These are phyloP conservation scores for Spinus pinus DNA, from an alignment of 2,797 vertebrate genomes.

Conservation along the genomic window DNA sequence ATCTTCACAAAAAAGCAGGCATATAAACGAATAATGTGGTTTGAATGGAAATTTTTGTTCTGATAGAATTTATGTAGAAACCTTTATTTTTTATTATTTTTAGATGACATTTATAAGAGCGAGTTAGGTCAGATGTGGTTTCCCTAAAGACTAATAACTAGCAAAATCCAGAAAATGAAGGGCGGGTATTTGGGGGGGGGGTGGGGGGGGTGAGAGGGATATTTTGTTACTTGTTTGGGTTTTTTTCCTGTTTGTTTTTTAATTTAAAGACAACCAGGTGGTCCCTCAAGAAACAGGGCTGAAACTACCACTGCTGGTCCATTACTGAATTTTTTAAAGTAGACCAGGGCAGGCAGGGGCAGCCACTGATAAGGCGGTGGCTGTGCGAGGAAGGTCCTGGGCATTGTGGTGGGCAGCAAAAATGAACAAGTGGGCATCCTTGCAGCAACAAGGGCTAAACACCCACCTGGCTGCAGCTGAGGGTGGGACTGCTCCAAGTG, in stretches of 20 bases:
- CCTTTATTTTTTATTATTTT: background rate
- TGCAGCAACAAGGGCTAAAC: background rate
- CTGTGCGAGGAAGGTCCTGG: background rate
- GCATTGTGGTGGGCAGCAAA: background rate
- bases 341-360: background rate
- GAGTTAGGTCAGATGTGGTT: background rate
- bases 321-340: background rate
- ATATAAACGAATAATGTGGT: background rate
- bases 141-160: background rate
- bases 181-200: accelerated
- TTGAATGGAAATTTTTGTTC: background rate
- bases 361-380: background rate
- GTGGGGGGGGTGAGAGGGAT: too few species aligned
- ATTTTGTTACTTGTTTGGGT: background rate
- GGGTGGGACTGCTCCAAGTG: background rate
- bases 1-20: background rate
- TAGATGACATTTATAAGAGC: background rate
- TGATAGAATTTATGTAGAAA: background rate
- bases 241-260: background rate
- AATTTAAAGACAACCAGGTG: background rate
- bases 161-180: background rate
- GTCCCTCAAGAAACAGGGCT: background rate
- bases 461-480: background rate
- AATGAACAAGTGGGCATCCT: background rate
- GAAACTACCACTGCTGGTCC: background rate